Evolutionary conservation across 2,113 vertebrate species (phyloP).

Genomic region (Balaenoptera acutorostrata): DNA sequence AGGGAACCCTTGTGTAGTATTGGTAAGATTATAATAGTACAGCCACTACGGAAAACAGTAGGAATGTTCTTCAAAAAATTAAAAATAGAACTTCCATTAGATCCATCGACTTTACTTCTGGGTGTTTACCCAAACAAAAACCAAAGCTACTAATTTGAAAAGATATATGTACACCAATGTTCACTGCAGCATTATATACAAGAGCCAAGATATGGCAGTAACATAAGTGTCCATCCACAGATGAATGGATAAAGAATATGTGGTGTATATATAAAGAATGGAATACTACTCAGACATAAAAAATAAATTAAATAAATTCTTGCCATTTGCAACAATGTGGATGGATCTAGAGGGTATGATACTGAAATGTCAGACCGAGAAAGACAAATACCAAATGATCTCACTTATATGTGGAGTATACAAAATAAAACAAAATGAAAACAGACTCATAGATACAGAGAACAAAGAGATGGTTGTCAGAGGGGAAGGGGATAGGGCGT

Average conservation of each 20-base stretch:
- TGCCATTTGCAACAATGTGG: background rate
- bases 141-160: background rate
- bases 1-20: background rate
- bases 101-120: background rate
- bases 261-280: background rate
- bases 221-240: background rate
- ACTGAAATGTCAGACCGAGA: background rate
- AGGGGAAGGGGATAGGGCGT: background rate
- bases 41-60: background rate
- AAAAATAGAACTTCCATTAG: background rate
- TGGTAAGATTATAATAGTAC: background rate
- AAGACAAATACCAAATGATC: background rate
- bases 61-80: background rate
- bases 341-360: background rate
- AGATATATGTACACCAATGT: background rate
- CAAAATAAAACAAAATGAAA: background rate
- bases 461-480: background rate
- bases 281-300: background rate
- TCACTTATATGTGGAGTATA: background rate
- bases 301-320: background rate
- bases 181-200: background rate
- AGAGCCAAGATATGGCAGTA: background rate
- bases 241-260: background rate
- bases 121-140: background rate
- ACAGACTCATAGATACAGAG: background rate